Evolutionary conservation across 1,140 invertebrate genomes (phyloP).

Genomic region (Drosophila jambulina): DNA sequence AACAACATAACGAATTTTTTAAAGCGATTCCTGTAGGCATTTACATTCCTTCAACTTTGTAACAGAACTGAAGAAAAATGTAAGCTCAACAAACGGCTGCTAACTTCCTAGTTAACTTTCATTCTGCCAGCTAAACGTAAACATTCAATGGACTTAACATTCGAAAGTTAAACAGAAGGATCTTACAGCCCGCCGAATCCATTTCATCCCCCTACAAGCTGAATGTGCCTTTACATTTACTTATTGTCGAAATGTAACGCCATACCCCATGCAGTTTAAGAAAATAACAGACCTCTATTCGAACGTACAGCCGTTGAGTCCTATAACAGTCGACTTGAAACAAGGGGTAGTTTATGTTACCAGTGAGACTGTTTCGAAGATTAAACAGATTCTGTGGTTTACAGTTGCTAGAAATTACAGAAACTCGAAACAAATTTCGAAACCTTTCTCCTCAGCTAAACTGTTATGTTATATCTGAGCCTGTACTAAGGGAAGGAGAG

Average conservation of each 20-base stretch:
- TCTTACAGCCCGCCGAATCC: not conserved
- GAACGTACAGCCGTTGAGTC: not conserved
- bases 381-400: not conserved
- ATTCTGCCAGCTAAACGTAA: not conserved
- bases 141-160: not conserved
- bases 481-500: not conserved
- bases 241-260: not conserved
- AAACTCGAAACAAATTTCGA: not conserved
- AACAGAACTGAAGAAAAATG: not conserved
- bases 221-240: not conserved
- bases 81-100: not conserved
- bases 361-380: not conserved
- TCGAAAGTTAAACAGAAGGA: not conserved
- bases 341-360: constrained; percentile 8
- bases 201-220: not conserved
- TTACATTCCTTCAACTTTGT: not conserved
- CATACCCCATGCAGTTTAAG: too few species aligned
- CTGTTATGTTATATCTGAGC: not conserved
- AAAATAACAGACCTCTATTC: not conserved
- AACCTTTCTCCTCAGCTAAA: not conserved
- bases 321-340: not conserved
- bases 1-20: not conserved
- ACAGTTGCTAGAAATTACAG: not conserved
- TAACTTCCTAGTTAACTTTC: not conserved
- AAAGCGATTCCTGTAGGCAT: not conserved